Conservation (phyloP, 2,888 invertebrate genomes). For the Trichogramma evanescens region DNA sequence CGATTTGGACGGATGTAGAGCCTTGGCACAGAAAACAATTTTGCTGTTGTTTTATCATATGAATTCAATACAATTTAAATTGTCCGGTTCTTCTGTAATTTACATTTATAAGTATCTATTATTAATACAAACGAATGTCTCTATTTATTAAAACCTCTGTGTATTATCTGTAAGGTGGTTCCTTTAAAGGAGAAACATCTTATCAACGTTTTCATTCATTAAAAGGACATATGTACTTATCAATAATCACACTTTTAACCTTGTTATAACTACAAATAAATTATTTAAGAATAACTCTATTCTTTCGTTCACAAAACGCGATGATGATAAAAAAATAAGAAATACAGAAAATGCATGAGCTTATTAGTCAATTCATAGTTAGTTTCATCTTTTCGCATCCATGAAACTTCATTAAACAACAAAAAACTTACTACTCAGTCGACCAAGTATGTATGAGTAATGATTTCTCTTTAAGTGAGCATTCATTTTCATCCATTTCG, state of each 20-base stretch:
- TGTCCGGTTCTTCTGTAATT: too few species aligned
- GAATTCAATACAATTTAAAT: too few species aligned
- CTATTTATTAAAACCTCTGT: constrained; percentile 15
- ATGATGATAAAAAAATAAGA: too few species aligned
- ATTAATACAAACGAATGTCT: constrained; percentile 13
- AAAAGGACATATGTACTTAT: constrained; percentile 15
- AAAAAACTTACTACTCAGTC: too few species aligned
- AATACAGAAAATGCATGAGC: too few species aligned
- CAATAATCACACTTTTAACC: constrained; percentile 10
- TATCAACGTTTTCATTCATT: constrained; percentile 10
- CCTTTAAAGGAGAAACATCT: constrained; percentile 14
- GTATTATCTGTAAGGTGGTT: constrained; percentile 12
- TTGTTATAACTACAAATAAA: too few species aligned
- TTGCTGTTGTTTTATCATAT: constrained; percentile 14
- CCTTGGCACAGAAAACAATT: constrained; percentile 19
- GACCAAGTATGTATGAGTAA: too few species aligned
- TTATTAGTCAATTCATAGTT: too few species aligned
- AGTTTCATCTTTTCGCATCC: too few species aligned
- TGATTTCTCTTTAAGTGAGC: too few species aligned
- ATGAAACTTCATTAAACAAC: too few species aligned
- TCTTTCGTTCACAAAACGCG: too few species aligned
- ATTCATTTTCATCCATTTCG: not conserved
- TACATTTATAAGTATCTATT: constrained; percentile 15
- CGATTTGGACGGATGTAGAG: constrained; percentile 23
- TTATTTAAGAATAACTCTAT: not conserved